Base-by-base conservation (phyloP, 2,888 invertebrate species). In the Acanthacorydalis orientalis region DNA sequence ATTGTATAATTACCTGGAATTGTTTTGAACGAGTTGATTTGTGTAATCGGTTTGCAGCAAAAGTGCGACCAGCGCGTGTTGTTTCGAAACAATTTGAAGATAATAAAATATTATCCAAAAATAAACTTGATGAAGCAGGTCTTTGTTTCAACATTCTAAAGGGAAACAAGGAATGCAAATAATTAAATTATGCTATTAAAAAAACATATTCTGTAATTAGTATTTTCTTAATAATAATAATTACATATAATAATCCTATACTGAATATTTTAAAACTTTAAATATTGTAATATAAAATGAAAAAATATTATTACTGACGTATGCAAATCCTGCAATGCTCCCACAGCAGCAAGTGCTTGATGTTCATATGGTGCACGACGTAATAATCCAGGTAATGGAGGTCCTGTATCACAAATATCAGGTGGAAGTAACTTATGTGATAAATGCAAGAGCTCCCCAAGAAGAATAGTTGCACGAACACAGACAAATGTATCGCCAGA, bases 401-500 rank as follows among this genome's bases (percentile, higher is more conserved):
- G 85, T 47, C 83, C 82, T 50, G 83, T 73, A 61, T 83, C 82
- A 64, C 83, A 84, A 58, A 88, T 83, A 63, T 90, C 89, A 44
- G 87, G 77, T 47, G 95, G 95, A 61, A 95, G 70, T 56, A 90
- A 75, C 46, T 80, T 74, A 65, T 90, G 87, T 59, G 84, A 83
- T 62, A 95, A 72, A 67, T 91, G 86, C 57, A 95, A 69, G 47
- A 96, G 72, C 68, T 92, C 90, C 49, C 84, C 84, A 55, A 95
- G 70, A 48, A 96, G 69, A 54, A 95, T 83, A 14, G 93, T 92
- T 44, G 93, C 89, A 55, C 91, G 77, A 53, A 95, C 87, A 50
- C 90, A 91, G 57, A 95, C 81, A 62, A 88, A 83, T 14, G 83
- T 83, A 63, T 93, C 91, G 60, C 85, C 85, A 46, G 86, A 82